Conservation (phyloP, 2,888 invertebrate species). For the Auanema freiburgensis region DNA sequence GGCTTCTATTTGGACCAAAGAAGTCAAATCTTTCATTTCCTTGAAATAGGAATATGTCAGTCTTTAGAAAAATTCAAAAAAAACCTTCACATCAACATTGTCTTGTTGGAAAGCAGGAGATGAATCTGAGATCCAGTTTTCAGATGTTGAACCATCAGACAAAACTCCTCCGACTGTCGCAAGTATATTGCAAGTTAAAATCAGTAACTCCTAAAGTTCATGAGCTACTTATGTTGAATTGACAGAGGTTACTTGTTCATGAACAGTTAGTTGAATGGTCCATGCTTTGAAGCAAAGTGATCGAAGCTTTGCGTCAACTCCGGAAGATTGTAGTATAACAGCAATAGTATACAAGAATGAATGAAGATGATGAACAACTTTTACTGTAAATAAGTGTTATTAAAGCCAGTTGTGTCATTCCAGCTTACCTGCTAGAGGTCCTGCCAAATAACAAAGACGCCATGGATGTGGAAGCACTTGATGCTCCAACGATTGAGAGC, state of each 20-base stretch:
- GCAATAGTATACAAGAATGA: conserved; percentile 55
- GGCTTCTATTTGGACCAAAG: conserved; percentile 79
- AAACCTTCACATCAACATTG: conserved; percentile 22
- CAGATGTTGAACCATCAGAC: conserved; percentile 47
- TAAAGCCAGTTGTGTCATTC: background rate
- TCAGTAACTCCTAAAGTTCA: conserved; percentile 48
- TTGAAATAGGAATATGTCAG: conserved; percentile 6
- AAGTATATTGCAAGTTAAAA: conserved; percentile 60
- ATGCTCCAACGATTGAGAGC: conserved; percentile 24
- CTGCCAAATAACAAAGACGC: conserved; percentile 59
- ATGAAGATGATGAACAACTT: conserved; percentile 60
- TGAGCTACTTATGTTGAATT: too few species aligned
- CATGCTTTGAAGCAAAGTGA: conserved; percentile 62
- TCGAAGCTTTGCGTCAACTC: conserved; percentile 45
- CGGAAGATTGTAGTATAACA: conserved; percentile 55
- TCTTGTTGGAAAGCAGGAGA: conserved; percentile 1
- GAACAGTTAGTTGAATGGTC: conserved; percentile 62
- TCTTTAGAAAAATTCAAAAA: conserved; percentile 4
- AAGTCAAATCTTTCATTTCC: conserved; percentile 74
- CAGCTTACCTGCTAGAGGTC: conserved; percentile 16
- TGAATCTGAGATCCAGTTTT: conserved; percentile 15
- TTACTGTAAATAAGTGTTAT: conserved; percentile 23
- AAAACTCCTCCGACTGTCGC: conserved; percentile 59
- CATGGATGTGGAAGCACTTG: conserved; percentile 59
- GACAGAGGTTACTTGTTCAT: conserved; percentile 61